Evolutionary conservation across 1,140 invertebrate genomes (phyloP), one percentile per base, ranked within the genome.

Genomic region (Heliconius hermathena): DNA sequence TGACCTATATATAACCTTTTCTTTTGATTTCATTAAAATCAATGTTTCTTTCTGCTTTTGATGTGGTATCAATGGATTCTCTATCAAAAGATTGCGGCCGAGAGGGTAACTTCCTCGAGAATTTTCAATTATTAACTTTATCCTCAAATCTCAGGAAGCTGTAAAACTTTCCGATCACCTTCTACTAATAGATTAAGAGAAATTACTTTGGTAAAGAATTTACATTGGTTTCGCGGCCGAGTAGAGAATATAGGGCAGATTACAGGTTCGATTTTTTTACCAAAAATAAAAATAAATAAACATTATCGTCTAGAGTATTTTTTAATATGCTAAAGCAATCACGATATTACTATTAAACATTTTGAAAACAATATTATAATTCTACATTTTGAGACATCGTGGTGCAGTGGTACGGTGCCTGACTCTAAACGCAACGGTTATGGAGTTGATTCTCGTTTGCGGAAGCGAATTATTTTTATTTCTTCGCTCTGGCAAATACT

Each of bases 101-200:
- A 77, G 73, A 22, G 66, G 60, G 38, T 49, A 81, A 81, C 76
- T 81, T 81, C 78, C 71, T 73, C 41, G 78, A 76, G 80, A 81
- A 81, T 78, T 81, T 78, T 76, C 80, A 81, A 81, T 81, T 81
- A 78, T 81, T 75, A 75, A 76, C 80, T 78, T 78, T 78, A 73
- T 78, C 70, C 76, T 73, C 22, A 76, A 78, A 78, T 70, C 77
- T 52, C 6, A 49, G 54, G 52, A 73, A 73, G 16, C 72, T 74
- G 38, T 29, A 20, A 46, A 60, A 78, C 71, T 36, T 74, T 73
- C 3, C 8, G 71, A 33, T 57, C 52, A 60, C 54, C 20, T 73
- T 66, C 22, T 66, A 52, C 29, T 41, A 78, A 78, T 33, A 33
- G 54, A 74, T 73, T 73, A 74, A 66, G 60, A 26, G n/a, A 66